phyloP scores from a whole-genome alignment of 2,797 vertebrate species.

The Spinus pinus region DNA sequence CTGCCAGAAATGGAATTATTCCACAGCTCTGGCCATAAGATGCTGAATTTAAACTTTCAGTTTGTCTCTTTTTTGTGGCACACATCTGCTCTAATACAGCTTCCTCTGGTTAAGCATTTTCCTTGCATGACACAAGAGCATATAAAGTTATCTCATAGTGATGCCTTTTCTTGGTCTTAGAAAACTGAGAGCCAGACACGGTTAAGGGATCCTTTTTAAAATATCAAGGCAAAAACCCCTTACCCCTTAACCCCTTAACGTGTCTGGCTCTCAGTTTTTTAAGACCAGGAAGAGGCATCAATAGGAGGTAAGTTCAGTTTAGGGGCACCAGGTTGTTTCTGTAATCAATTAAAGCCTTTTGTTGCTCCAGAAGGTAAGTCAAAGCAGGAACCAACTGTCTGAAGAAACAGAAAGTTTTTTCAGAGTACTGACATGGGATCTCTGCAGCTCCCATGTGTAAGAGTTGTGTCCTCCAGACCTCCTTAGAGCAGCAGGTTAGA shows the following conservation, averaged over 20 bases:
- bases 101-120: neutral
- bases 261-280: neutral
- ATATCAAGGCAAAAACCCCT: neutral
- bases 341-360: neutral
- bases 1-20: neutral
- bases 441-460: rapidly evolving
- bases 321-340: neutral
- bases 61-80: neutral
- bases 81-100: neutral
- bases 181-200: rapidly evolving
- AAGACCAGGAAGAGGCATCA: neutral
- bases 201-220: neutral
- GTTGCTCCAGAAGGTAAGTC: neutral
- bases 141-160: neutral
- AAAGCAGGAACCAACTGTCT: neutral
- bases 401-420: neutral
- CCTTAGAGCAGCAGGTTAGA: too few species aligned
- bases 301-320: neutral
- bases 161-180: too few species aligned
- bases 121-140: neutral
- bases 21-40: neutral
- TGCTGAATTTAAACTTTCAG: neutral
- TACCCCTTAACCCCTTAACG: rapidly evolving
- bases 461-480: neutral
- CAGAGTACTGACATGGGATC: neutral